Percentiles rank a stretch among this genome's conserved stretches.
phyloP scores from a whole-genome alignment of 2,113 vertebrate species.

The Albula glossodonta region DNA sequence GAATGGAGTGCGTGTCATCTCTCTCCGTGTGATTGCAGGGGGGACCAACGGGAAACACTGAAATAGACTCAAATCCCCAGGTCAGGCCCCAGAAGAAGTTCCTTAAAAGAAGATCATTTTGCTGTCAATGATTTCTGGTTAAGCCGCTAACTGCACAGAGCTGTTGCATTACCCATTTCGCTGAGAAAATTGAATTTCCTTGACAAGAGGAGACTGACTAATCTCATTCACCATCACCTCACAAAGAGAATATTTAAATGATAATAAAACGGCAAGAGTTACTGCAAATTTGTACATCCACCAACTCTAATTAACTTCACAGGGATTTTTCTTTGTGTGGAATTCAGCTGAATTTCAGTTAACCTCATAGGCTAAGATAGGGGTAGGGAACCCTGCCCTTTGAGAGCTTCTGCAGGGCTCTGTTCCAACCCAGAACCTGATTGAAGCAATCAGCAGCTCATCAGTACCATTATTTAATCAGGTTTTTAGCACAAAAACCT shows the following conservation, averaged over 20 bases:
- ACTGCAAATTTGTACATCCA: not conserved
- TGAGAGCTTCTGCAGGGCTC: no score
- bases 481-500: no score
- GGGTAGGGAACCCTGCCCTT: no score
- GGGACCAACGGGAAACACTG: not conserved
- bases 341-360: no score
- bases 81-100: not conserved
- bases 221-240: not conserved
- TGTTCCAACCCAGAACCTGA: no score
- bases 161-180: not conserved
- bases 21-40: not conserved
- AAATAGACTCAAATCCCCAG: not conserved
- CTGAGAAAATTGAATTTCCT: not conserved
- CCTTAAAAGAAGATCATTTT: not conserved
- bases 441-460: no score
- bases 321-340: no score
- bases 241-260: not conserved
- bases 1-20: constrained; percentile 1
- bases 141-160: not conserved
- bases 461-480: no score
- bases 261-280: not conserved
- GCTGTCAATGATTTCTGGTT: not conserved
- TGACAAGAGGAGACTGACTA: not conserved
- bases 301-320: not conserved
- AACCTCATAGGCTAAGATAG: no score